phyloP scores from a whole-genome alignment of 2,113 vertebrate genomes.

The Chauna torquata region DNA sequence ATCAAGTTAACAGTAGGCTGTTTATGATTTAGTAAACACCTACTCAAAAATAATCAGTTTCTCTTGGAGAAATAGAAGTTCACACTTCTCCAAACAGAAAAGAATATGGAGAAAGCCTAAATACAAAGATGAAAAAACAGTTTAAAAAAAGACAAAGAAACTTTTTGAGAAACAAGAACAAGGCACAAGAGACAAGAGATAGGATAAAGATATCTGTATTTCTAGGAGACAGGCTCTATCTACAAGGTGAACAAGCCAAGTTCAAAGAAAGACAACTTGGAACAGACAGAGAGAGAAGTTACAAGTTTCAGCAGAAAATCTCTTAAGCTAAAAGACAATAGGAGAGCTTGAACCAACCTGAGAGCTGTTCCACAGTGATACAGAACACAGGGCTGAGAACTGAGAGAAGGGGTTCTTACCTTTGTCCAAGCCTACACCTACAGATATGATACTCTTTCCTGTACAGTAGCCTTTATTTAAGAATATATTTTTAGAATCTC shows the following conservation, averaged over 20 bases:
- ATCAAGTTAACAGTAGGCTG: not conserved
- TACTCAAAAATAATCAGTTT: not conserved
- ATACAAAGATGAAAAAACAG: not conserved
- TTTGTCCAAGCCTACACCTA: not conserved
- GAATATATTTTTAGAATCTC: not conserved
- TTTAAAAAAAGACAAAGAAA: not conserved
- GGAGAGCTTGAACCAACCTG: not conserved
- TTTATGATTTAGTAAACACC: not conserved
- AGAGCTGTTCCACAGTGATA: not conserved
- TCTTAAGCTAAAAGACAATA: not conserved
- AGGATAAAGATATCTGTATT: not conserved
- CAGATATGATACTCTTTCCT: not conserved
- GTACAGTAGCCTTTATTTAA: not conserved
- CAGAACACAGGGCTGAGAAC: not conserved
- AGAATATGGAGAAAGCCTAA: not conserved
- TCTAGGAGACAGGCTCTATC: not conserved
- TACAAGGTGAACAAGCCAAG: not conserved
- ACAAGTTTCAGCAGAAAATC: not conserved
- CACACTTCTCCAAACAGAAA: not conserved
- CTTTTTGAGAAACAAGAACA: not conserved
- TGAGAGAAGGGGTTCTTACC: not conserved
- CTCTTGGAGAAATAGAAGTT: not conserved
- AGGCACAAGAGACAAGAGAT: not conserved
- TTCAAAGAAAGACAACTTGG: not conserved
- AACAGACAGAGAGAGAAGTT: not conserved